phyloP scores from a whole-genome alignment of 2,888 invertebrate genomes.

The Catocala sponsa region DNA sequence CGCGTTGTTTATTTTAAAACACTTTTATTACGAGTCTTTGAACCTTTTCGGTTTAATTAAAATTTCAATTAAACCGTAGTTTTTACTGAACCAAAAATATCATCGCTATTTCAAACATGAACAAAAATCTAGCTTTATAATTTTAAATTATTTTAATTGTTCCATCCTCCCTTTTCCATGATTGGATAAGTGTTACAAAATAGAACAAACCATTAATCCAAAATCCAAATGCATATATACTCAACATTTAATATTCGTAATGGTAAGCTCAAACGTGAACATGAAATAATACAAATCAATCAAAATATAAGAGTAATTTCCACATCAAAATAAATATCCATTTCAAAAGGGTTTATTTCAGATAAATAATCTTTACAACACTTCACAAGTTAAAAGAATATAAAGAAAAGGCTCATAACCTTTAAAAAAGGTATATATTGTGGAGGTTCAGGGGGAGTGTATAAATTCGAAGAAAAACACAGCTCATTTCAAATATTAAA shows the following conservation, averaged over 20 bases:
- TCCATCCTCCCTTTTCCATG: too few relatives aligned
- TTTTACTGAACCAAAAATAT: too few relatives aligned
- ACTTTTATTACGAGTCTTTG: too few relatives aligned
- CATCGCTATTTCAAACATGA: too few relatives aligned
- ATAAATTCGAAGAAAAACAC: conserved; percentile 63
- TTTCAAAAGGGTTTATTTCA: conserved; percentile 32
- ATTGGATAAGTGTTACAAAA: too few relatives aligned
- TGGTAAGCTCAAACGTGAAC: conserved; percentile 9
- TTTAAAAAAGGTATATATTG: conserved; percentile 57
- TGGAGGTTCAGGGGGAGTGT: conserved; percentile 47
- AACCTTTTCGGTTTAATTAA: too few relatives aligned
- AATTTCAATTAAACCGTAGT: too few relatives aligned
- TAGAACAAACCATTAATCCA: too few relatives aligned
- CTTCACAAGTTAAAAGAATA: conserved; percentile 48
- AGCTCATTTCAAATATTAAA: conserved; percentile 74
- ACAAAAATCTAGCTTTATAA: too few relatives aligned
- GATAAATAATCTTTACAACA: conserved; percentile 33
- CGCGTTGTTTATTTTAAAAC: too few relatives aligned
- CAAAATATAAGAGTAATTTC: conserved; percentile 10
- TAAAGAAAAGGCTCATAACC: conserved; percentile 54
- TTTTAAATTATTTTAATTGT: too few relatives aligned
- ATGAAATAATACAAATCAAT: conserved; percentile 31
- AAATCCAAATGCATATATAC: too few relatives aligned
- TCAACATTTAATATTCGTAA: conserved; percentile 13
- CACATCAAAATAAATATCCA: conserved; percentile 25